Evolutionary conservation across 2,113 vertebrate species (phyloP).

Genomic region (Eidolon helvum): DNA sequence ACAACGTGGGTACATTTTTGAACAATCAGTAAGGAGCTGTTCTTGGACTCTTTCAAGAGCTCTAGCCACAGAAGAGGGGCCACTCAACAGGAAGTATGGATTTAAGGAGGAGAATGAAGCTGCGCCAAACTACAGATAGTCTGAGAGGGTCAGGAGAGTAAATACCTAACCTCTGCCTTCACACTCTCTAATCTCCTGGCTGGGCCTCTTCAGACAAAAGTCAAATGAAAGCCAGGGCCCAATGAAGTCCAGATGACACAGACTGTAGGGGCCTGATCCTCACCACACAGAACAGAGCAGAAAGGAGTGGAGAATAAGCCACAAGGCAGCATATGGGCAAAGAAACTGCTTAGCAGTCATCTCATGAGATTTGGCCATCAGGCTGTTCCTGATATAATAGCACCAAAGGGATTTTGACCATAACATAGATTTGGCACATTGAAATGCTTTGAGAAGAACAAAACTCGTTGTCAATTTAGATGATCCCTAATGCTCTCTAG

Average conservation of each 20-base stretch:
- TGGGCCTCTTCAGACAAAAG: not conserved
- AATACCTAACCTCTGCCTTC: not conserved
- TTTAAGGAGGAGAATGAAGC: not conserved
- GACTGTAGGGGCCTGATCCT: not conserved
- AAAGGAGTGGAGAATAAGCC: not conserved
- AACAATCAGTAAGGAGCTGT: not conserved
- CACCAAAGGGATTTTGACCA: not conserved
- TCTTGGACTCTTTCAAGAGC: not conserved
- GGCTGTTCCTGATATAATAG: not conserved
- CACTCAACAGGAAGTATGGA: not conserved
- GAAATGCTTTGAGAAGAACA: not conserved
- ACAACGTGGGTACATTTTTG: not conserved
- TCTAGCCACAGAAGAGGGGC: not conserved
- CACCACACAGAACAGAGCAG: not conserved
- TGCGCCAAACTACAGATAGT: not conserved
- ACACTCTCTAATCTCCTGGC: not conserved
- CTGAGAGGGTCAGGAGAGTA: not conserved
- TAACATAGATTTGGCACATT: not conserved
- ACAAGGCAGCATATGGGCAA: accelerated
- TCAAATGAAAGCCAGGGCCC: not conserved
- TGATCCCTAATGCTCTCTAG: not conserved
- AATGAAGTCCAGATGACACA: not conserved
- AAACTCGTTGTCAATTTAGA: not conserved
- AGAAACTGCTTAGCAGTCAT: not conserved
- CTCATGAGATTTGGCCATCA: not conserved